phyloP scores from a whole-genome alignment of 2,888 invertebrate species.

The Scaeva pyrastri region DNA sequence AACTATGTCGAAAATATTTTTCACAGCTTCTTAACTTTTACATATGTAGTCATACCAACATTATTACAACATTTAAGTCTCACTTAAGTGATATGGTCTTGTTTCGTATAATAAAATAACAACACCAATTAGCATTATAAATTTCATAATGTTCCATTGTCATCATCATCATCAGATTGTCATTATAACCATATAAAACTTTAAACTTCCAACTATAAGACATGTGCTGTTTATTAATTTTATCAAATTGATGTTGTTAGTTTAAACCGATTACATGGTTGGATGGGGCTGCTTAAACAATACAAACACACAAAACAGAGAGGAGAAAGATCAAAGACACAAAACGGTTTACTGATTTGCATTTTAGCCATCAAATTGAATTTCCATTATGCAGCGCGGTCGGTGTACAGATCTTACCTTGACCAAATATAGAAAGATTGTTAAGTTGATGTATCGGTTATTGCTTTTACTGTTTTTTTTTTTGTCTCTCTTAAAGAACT shows the following conservation, averaged over 20 bases:
- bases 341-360: slow-evolving; percentile 55
- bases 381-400: slow-evolving; percentile 35
- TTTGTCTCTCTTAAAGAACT: slow-evolving; percentile 3
- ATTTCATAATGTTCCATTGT: slow-evolving; percentile 43
- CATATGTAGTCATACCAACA: too few species aligned
- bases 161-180: not conserved
- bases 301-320: not conserved
- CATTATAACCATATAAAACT: too few species aligned
- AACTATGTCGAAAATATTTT: slow-evolving; percentile 26
- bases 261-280: slow-evolving; percentile 28
- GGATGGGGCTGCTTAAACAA: slow-evolving; percentile 20
- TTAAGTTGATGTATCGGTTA: slow-evolving; percentile 9
- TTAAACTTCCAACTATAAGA: not conserved
- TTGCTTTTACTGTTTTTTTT: not conserved
- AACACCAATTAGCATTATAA: slow-evolving; percentile 32
- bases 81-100: slow-evolving; percentile 1
- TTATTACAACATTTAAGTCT: slow-evolving; percentile 10
- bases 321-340: slow-evolving; percentile 33
- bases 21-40: slow-evolving; percentile 9
- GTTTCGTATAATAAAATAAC: not conserved
- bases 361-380: slow-evolving; percentile 59
- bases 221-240: slow-evolving; percentile 37
- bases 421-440: slow-evolving; percentile 24
- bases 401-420: slow-evolving; percentile 20
- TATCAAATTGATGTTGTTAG: slow-evolving; percentile 41